These are phyloP conservation scores for Parotocinclus haroldoi DNA, from an alignment of 2,797 vertebrate genomes.

Conservation along the genomic window DNA sequence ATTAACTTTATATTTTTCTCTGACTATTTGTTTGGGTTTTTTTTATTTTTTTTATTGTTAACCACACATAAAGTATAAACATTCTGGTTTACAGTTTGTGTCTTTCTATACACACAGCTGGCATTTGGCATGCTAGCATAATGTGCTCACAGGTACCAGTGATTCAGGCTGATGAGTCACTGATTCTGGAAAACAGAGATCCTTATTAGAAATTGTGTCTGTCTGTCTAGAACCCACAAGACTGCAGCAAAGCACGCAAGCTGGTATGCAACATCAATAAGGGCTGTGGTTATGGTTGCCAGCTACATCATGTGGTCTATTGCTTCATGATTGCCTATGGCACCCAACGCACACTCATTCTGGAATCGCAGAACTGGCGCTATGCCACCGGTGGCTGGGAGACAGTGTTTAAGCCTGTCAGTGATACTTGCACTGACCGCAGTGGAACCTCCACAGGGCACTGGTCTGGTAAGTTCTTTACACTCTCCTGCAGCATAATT, in stretches of 20 bases:
- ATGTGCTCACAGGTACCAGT: no score
- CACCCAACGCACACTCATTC: constrained; percentile 90
- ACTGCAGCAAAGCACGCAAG: constrained; percentile 95
- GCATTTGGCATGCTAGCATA: no score
- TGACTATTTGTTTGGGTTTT: no score
- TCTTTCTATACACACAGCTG: no score
- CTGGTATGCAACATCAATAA: constrained; percentile 99
- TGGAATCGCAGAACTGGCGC: constrained; percentile 98
- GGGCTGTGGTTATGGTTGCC: constrained; percentile 97
- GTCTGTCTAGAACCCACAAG: constrained; percentile 83
- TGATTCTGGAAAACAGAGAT: no score
- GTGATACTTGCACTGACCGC: constrained; percentile 81
- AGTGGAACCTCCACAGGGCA: constrained; percentile 77
- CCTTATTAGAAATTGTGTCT: no score
- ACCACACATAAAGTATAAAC: no score
- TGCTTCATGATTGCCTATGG: constrained; percentile 99
- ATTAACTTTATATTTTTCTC: no score
- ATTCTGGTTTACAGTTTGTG: no score
- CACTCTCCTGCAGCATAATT: no score
- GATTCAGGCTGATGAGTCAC: no score
- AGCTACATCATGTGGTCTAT: constrained; percentile 97
- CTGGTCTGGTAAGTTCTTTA: constrained; percentile 76
- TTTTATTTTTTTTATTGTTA: no score
- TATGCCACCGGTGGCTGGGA: constrained; percentile 96
- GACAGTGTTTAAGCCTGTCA: constrained; percentile 94